Conservation (phyloP, 2,888 invertebrate genomes). For the Mellilla xanthometata region DNA sequence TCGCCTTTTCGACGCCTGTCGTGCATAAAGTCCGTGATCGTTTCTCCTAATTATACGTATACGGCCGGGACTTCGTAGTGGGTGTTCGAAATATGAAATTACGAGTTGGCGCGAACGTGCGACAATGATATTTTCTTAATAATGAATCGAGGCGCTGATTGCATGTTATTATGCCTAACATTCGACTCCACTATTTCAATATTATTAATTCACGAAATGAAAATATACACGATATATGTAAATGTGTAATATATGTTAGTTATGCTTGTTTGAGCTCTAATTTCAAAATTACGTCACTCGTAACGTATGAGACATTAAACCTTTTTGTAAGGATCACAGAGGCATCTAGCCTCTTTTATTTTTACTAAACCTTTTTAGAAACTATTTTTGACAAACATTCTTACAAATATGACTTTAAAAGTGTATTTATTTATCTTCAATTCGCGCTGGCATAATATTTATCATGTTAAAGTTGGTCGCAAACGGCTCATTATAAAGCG, state of each 20-base stretch:
- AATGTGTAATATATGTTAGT: no score
- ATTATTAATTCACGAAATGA: background rate
- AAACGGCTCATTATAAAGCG: slow-evolving; percentile 76
- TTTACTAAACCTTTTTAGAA: no score
- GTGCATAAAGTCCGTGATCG: slow-evolving; percentile 72
- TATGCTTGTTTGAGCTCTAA: no score
- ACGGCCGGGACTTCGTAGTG: slow-evolving; percentile 66
- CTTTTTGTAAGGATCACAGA: background rate
- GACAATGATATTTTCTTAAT: slow-evolving; percentile 61
- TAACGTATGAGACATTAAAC: no score
- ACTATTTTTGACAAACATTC: no score
- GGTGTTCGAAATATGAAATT: slow-evolving; percentile 80
- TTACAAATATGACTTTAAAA: no score
- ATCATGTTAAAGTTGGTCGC: slow-evolving; percentile 47
- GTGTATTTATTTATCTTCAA: slow-evolving; percentile 14
- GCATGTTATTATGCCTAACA: slow-evolving; percentile 52
- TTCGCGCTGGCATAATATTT: slow-evolving; percentile 24
- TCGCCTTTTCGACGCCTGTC: slow-evolving; percentile 79
- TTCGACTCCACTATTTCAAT: slow-evolving; percentile 42
- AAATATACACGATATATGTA: no score
- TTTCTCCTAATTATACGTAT: slow-evolving; percentile 77
- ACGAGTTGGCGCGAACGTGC: slow-evolving; percentile 72
- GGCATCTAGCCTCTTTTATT: background rate
- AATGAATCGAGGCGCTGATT: slow-evolving; percentile 54
- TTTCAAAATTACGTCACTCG: no score